A percentile compares a stretch with the other conserved stretches of the same genome.
These are phyloP conservation scores for Actinernus sp. DNA, from an alignment of 92 coral and sea anemone genomes.

Conservation along the genomic window DNA sequence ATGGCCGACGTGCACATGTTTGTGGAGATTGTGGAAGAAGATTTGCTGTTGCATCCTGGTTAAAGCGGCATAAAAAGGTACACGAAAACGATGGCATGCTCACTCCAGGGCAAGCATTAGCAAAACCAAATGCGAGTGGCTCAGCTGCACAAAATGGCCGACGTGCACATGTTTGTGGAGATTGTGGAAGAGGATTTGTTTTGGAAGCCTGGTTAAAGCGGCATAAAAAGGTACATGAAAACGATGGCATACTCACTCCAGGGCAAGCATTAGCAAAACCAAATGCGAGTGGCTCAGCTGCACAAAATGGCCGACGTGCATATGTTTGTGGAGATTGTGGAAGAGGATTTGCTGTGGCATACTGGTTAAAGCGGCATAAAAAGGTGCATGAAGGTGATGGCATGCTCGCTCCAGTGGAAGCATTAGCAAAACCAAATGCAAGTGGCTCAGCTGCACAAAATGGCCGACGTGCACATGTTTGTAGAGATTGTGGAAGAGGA, in stretches of 20 bases:
- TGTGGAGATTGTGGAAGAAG: constrained; percentile 41
- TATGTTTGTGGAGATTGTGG: constrained; percentile 44
- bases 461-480: too few relatives aligned
- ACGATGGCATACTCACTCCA: too few relatives aligned
- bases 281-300: too few relatives aligned
- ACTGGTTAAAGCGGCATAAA: constrained; percentile 28
- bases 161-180: constrained; percentile 24
- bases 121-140: too few relatives aligned
- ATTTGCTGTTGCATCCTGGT: constrained; percentile 42
- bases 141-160: too few relatives aligned
- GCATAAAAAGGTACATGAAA: constrained; percentile 8
- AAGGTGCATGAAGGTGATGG: constrained; percentile 17
- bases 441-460: background rate
- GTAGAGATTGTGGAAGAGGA: too few relatives aligned
- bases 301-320: too few relatives aligned
- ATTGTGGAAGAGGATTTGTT: constrained; percentile 26
- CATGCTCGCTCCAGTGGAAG: background rate
- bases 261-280: too few relatives aligned
- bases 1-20: constrained; percentile 8
- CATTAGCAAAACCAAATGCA: background rate
- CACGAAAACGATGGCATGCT: constrained; percentile 14
- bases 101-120: too few relatives aligned
- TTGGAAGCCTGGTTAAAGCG: constrained; percentile 32
- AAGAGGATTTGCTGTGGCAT: constrained; percentile 23
- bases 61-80: constrained; percentile 29